Evolutionary conservation across 1,140 invertebrate species (phyloP).

Genomic region (Wasmannia auropunctata): DNA sequence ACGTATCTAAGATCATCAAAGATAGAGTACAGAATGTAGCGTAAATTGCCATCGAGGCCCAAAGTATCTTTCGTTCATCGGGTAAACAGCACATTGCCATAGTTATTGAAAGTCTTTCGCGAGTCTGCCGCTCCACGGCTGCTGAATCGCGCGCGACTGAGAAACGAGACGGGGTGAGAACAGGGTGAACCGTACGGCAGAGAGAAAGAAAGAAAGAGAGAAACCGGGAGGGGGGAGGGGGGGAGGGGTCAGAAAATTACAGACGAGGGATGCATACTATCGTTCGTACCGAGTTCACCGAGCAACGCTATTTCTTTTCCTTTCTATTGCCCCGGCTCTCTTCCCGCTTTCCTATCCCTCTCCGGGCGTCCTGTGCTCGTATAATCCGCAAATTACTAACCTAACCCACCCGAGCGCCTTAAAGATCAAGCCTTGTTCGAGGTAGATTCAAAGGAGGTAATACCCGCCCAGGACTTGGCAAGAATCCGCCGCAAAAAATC

Average conservation of each 20-base stretch:
- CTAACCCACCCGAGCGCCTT: constrained; percentile 76
- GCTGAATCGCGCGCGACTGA: constrained; percentile 44
- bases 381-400: constrained; percentile 83
- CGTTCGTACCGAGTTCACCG: constrained; percentile 72
- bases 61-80: constrained; percentile 45
- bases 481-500: constrained; percentile 62
- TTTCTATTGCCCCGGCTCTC: constrained; percentile 11
- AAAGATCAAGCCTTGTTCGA: constrained; percentile 79
- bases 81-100: constrained; percentile 76
- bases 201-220: background rate
- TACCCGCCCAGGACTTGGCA: constrained; percentile 72
- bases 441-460: constrained; percentile 78
- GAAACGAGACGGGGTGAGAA: background rate
- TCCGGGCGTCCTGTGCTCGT: constrained; percentile 67
- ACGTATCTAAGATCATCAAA: constrained; percentile 43
- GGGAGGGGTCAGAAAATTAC: constrained; percentile 77
- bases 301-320: constrained; percentile 29
- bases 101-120: constrained; percentile 70
- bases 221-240: background rate
- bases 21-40: constrained; percentile 57
- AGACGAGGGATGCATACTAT: constrained; percentile 74
- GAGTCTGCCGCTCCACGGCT: constrained; percentile 10
- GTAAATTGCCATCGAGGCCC: constrained; percentile 74
- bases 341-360: constrained; percentile 14
- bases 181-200: background rate